Evolutionary conservation across 2,113 vertebrate species (phyloP).

Genomic region (Leiothrix lutea): DNA sequence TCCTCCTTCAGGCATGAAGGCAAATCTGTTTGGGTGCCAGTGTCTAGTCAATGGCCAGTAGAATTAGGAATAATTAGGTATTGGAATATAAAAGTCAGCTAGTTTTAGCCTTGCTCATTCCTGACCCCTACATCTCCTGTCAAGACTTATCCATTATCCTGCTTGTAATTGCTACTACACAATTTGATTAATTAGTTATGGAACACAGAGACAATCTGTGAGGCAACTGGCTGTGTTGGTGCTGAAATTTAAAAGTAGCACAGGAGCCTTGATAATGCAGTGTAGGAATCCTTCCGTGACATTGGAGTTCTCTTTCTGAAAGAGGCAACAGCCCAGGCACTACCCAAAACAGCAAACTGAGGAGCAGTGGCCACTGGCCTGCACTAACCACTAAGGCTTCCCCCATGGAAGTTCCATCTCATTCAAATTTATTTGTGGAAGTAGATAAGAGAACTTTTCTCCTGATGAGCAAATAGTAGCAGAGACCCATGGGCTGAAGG

Average conservation of each 20-base stretch:
- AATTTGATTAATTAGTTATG: neutral
- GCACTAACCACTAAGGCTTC: neutral
- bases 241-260: neutral
- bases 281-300: neutral
- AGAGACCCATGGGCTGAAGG: neutral
- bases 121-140: neutral
- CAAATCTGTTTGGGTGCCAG: neutral
- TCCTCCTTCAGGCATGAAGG: neutral
- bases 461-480: neutral
- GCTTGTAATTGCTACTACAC: neutral
- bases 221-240: neutral
- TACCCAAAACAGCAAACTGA: neutral
- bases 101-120: neutral
- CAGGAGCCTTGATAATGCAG: neutral
- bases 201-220: neutral
- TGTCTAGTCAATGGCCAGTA: neutral
- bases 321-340: neutral
- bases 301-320: neutral
- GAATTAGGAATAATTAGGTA: neutral
- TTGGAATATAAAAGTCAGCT: neutral
- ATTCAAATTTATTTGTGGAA: neutral
- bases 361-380: neutral
- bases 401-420: rapidly evolving
- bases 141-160: neutral
- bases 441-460: neutral